Conservation (phyloP, 1,140 invertebrate genomes). For the Drosophila biarmipes region DNA sequence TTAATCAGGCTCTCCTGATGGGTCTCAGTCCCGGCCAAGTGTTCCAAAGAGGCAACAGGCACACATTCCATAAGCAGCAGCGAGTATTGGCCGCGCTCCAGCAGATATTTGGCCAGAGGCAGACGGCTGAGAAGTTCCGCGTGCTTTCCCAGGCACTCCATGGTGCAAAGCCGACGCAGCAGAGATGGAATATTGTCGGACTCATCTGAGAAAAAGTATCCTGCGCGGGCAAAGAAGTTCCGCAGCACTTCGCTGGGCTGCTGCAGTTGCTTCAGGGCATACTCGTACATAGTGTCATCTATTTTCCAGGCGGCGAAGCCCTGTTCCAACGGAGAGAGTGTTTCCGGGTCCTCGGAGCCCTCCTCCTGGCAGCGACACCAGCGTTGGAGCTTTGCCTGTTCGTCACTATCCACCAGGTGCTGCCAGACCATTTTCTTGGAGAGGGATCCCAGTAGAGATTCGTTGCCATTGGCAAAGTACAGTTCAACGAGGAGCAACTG, state of each 20-base stretch:
- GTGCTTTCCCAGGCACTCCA: constrained; percentile 60
- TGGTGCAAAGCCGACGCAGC: constrained; percentile 70
- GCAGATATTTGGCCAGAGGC: constrained; percentile 58
- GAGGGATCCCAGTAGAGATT: constrained; percentile 51
- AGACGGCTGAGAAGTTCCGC: constrained; percentile 54
- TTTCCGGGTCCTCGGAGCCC: neutral
- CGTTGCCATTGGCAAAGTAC: constrained; percentile 69
- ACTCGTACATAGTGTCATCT: constrained; percentile 72
- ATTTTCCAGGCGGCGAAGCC: constrained; percentile 59
- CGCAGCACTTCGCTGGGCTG: constrained; percentile 59
- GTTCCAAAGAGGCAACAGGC: constrained; percentile 55
- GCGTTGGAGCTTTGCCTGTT: constrained; percentile 47
- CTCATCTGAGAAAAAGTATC: constrained; percentile 68
- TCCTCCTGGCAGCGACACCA: constrained; percentile 57
- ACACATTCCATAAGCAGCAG: constrained; percentile 68
- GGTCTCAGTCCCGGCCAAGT: constrained; percentile 30
- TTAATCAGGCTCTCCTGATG: constrained; percentile 54
- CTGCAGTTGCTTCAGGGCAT: constrained; percentile 57
- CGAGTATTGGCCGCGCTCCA: constrained; percentile 54
- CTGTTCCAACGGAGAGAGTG: constrained; percentile 40
- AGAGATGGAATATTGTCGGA: constrained; percentile 38
- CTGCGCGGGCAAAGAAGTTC: constrained; percentile 69
- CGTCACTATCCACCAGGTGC: constrained; percentile 60
- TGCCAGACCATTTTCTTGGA: constrained; percentile 75
- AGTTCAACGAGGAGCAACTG: constrained; percentile 67